Evolutionary conservation across 1,140 invertebrate species (phyloP).

Genomic region (Drosophila ogumai): DNA sequence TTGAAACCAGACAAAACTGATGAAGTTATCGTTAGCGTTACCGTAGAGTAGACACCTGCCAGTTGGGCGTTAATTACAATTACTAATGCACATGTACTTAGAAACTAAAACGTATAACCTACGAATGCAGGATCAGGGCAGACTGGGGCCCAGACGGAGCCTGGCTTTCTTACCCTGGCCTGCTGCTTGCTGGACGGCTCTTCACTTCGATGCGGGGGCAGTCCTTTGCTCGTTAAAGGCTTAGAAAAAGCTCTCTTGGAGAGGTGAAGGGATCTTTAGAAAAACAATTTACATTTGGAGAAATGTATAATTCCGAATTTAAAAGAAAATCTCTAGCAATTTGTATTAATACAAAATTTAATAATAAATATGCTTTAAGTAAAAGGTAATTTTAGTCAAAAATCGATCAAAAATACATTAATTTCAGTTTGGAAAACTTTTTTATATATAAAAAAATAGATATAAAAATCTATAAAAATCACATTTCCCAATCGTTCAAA

Average conservation of each 20-base stretch:
- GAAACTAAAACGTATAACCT: slow-evolving; percentile 66
- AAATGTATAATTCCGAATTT: not conserved
- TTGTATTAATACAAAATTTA: not conserved
- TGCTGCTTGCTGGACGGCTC: slow-evolving; percentile 75
- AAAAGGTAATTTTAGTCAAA: not conserved
- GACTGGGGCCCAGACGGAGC: slow-evolving; percentile 45
- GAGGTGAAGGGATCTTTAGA: no score
- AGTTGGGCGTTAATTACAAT: slow-evolving; percentile 58
- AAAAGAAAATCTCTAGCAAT: not conserved
- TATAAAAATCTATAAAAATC: no score
- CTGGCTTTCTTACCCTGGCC: slow-evolving; percentile 40
- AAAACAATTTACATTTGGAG: not conserved
- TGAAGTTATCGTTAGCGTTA: slow-evolving; percentile 35
- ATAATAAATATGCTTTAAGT: not conserved
- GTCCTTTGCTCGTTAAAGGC: slow-evolving; percentile 19
- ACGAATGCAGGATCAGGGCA: slow-evolving; percentile 53
- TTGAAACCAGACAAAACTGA: slow-evolving; percentile 80
- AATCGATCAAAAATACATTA: not conserved
- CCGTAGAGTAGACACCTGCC: slow-evolving; percentile 28
- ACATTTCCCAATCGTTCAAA: not conserved
- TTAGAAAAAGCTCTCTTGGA: slow-evolving; percentile 3
- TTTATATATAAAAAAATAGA: no score
- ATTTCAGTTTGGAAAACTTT: no score
- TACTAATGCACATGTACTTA: slow-evolving; percentile 71
- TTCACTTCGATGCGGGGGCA: slow-evolving; percentile 75